Evolutionary conservation across 2,888 invertebrate genomes (phyloP).

Genomic region (Callinectes sapidus): DNA sequence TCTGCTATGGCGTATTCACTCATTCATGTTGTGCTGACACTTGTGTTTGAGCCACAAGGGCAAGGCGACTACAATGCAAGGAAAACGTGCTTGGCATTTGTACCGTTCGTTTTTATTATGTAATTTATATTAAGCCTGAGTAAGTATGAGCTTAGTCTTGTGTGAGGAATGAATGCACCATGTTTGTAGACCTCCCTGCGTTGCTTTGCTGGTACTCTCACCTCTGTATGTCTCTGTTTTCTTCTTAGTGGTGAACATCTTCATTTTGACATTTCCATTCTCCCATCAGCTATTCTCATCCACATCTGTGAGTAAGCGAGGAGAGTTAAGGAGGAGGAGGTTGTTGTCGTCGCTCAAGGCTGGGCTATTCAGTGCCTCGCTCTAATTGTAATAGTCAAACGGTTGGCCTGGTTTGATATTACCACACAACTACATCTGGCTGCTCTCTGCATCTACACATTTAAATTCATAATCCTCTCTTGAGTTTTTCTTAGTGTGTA

Average conservation of each 20-base stretch:
- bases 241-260: not conserved
- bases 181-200: not conserved
- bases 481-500: not conserved
- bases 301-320: not conserved
- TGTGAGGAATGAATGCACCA: not conserved
- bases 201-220: not conserved
- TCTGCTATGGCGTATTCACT: not conserved
- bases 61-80: not conserved
- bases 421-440: not conserved
- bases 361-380: not conserved
- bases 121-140: not conserved
- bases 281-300: not conserved
- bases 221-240: not conserved
- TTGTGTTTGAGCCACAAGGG: not conserved
- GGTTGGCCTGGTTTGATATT: constrained; percentile 8
- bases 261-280: not conserved
- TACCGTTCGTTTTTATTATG: not conserved
- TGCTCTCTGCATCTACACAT: not conserved
- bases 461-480: not conserved
- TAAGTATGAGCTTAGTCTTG: not conserved
- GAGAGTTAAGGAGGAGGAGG: not conserved
- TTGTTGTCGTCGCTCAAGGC: not conserved
- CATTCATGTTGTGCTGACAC: not conserved
- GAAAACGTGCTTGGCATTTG: not conserved
- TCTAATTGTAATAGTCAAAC: not conserved